Evolutionary conservation across 2,113 vertebrate genomes (phyloP), one percentile per base, ranked within the genome.

Genomic region (Ia io): DNA sequence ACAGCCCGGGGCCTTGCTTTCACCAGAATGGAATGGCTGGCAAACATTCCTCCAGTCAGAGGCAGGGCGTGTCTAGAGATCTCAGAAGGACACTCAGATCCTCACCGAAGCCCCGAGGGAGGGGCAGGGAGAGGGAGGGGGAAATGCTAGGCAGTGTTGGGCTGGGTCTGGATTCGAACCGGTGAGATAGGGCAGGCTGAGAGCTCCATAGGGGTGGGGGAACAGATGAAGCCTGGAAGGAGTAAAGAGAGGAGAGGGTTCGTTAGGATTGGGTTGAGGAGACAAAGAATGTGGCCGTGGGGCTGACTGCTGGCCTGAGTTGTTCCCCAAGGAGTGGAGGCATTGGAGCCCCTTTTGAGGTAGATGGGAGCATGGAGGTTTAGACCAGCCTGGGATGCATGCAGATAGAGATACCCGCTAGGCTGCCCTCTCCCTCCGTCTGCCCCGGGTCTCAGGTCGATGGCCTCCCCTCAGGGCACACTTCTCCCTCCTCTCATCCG

Each of bases 71-170:
- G n/a, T 86, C 67, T 25, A 65, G 53, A 78, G 67, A 74, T 5
- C 59, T 51, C 87, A 47, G 49, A 82, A 3, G 11, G n/a, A 42
- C 13, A 25, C 25, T 23, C 25, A 16, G 47, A 59, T 51, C 7
- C 7, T n/a, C 1, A 2, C 23, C 37, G 23, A 23, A 80, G 53
- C 18, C 37, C 42, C 37, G 40, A 37, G 32, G 80, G 12, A 9
- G 12, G 49, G 3, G 35, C 42, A 56, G 51, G 0, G 0, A 17
- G 25, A 77, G 37, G 16, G 16, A 47, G n/a, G 2, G n/a, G 9
- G 6, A n/a, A 44, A 56, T 14, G 3, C 35, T 18, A 63, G 25
- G 53, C 47, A 83, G 28, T 65, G 13, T 23, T 37, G 18, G 28
- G n/a, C 2, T 4, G 7, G 67, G n/a, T 51, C 23, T 65, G 77